Evolutionary conservation across 2,888 invertebrate species (phyloP), one percentile per base, ranked within the genome.

Genomic region (Oscheius sp.): DNA sequence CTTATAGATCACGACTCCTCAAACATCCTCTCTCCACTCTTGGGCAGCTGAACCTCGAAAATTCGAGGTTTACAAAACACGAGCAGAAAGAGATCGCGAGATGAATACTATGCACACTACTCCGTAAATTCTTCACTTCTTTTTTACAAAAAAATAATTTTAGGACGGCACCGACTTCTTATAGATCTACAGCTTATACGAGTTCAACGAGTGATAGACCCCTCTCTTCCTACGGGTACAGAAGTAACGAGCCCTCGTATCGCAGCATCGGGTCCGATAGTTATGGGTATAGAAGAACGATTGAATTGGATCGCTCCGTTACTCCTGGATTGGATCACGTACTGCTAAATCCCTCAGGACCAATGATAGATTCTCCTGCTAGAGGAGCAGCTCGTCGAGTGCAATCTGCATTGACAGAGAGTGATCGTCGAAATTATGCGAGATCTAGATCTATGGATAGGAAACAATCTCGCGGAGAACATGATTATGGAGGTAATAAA

Each of bases 61-160:
- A 27, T 84, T 83, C 69, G 83, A 84, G 71, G 84, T 85, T 37
- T 85, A 85, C 70, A 82, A 82, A 67, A 85, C 85, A 31, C 69
- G 85, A 23, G 85, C 85, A 1, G 85, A 85, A 70, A 70, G 85
- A 42, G 83, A 82, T 52, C 78, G 83, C 8, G 83, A 84, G 66
- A 75, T 72, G 64, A 77, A 79, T 42, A 79, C 81, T 20, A 71
- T 75, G 66, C 74, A 74, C 31, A 66, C 66, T 5, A 66, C 66
- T n/a, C 66, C 66, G 66, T 66, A 15, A 55, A 57, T 39, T 12
- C 1, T 5, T 2, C 8, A 8, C n/a, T 8, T 25, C 17, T 8
- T 15, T 10, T 25, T 2, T 25, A 2, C 1, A 5, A 52, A 23
- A 10, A 10, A 8, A n/a, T 27, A 31, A 23, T 46, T 65, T 55